Percentiles rank a stretch among this genome's conserved stretches.
These are phyloP conservation scores for Lepidurus packardi DNA, from an alignment of 1,140 invertebrate species.

Conservation along the genomic window DNA sequence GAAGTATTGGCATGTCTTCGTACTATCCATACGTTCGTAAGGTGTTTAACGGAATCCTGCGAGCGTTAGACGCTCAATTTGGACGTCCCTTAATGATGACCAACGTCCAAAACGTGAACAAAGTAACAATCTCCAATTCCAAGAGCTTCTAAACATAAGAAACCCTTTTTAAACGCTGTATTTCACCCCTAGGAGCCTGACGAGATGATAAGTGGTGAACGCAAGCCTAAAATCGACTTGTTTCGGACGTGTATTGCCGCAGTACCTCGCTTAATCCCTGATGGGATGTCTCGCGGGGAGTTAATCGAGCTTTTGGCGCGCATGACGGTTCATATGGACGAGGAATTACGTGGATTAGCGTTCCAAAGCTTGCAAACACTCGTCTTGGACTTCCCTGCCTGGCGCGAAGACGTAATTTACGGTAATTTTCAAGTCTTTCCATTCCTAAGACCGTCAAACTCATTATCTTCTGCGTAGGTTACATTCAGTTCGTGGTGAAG, in stretches of 20 bases:
- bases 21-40: slow-evolving; percentile 93
- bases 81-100: slow-evolving; percentile 93
- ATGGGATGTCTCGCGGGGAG: slow-evolving; percentile 89
- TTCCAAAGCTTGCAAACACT: slow-evolving; percentile 95
- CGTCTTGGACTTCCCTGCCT: slow-evolving; percentile 91
- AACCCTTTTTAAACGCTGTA: background rate
- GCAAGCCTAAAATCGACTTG: slow-evolving; percentile 96
- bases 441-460: background rate
- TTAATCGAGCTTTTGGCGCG: slow-evolving; percentile 86
- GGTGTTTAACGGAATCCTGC: slow-evolving; percentile 91
- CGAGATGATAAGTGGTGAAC: slow-evolving; percentile 91
- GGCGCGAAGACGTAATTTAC: slow-evolving; percentile 90
- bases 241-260: slow-evolving; percentile 97
- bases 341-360: slow-evolving; percentile 80
- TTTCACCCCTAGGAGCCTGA: slow-evolving; percentile 62
- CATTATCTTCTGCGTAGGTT: slow-evolving; percentile 53
- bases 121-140: slow-evolving; percentile 48
- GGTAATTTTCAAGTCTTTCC: slow-evolving; percentile 41
- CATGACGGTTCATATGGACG: slow-evolving; percentile 88
- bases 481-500: slow-evolving; percentile 88
- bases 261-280: slow-evolving; percentile 92
- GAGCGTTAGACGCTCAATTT: slow-evolving; percentile 92
- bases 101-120: slow-evolving; percentile 90
- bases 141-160: slow-evolving; percentile 23
- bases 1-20: slow-evolving; percentile 90